Percentiles rank a stretch among this genome's conserved stretches.
Conservation (phyloP, 2,888 invertebrate species). For the Philonicus albiceps region DNA sequence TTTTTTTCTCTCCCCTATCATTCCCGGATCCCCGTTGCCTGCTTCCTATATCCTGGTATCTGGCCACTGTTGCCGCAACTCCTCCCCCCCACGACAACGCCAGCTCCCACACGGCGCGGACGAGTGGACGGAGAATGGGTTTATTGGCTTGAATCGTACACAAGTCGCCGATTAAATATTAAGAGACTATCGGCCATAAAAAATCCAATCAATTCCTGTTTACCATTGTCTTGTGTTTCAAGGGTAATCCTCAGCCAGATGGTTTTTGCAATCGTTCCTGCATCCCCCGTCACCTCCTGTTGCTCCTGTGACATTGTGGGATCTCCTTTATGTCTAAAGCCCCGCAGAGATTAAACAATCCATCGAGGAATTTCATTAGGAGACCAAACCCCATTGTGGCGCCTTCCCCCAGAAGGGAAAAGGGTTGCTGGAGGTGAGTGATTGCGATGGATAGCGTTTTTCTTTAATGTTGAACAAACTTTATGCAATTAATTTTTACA, state of each 20-base stretch:
- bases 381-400: not conserved
- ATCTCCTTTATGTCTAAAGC: not conserved
- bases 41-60: not conserved
- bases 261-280: not conserved
- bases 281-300: too few species aligned
- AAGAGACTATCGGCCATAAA: conserved; percentile 36
- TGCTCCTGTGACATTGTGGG: not conserved
- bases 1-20: not conserved
- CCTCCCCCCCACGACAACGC: not conserved
- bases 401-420: not conserved
- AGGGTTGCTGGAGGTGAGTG: conserved; percentile 17
- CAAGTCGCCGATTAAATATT: conserved; percentile 39
- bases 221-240: conserved; percentile 38
- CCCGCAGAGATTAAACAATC: conserved; percentile 31
- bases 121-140: not conserved
- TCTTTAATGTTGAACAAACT: conserved; percentile 27
- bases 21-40: not conserved
- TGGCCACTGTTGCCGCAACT: not conserved
- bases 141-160: conserved; percentile 15
- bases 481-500: conserved; percentile 32
- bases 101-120: not conserved
- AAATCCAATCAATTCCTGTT: conserved; percentile 45
- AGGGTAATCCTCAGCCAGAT: conserved; percentile 25
- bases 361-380: conserved; percentile 29
- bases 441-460: not conserved